Conservation (phyloP, 2,797 vertebrate genomes). For the Pelobates cultripes region DNA sequence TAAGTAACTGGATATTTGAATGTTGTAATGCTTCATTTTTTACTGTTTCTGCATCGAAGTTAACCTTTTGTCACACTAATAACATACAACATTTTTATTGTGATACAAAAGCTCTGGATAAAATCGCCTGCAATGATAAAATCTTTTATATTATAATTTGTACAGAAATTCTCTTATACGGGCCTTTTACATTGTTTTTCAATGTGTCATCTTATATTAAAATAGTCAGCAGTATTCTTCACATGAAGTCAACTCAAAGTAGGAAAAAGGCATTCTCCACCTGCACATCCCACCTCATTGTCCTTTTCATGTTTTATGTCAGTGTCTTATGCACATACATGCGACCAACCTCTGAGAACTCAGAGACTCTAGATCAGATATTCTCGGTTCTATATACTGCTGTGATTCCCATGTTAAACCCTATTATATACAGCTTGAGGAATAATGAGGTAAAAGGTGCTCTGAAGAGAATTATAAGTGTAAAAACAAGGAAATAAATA, state of each 20-base stretch:
- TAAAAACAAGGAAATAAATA: too few relatives aligned
- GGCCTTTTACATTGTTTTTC: background rate
- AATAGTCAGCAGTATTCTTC: conserved; percentile 1
- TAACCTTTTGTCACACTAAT: background rate
- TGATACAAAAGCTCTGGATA: conserved; percentile 7
- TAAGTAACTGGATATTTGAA: background rate
- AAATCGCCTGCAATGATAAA: conserved; percentile 9
- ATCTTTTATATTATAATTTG: background rate
- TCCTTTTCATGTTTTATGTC: conserved; percentile 45
- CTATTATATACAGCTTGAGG: conserved; percentile 59
- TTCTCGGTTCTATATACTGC: conserved; percentile 53
- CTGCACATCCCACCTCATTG: conserved; percentile 54
- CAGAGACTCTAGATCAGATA: conserved; percentile 44
- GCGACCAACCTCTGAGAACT: conserved; percentile 34
- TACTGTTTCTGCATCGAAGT: background rate
- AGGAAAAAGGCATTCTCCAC: conserved; percentile 46
- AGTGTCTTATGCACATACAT: conserved; percentile 57
- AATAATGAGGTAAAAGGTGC: conserved; percentile 58
- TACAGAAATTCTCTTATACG: conserved; percentile 9
- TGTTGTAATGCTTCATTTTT: background rate
- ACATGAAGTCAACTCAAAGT: background rate
- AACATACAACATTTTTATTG: conserved; percentile 24
- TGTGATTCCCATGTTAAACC: conserved; percentile 58
- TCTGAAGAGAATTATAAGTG: too few relatives aligned
- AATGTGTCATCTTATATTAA: conserved; percentile 21